Evolutionary conservation across 2,113 vertebrate species (phyloP), one percentile per base, ranked within the genome.

Genomic region (Myotis lucifugus): DNA sequence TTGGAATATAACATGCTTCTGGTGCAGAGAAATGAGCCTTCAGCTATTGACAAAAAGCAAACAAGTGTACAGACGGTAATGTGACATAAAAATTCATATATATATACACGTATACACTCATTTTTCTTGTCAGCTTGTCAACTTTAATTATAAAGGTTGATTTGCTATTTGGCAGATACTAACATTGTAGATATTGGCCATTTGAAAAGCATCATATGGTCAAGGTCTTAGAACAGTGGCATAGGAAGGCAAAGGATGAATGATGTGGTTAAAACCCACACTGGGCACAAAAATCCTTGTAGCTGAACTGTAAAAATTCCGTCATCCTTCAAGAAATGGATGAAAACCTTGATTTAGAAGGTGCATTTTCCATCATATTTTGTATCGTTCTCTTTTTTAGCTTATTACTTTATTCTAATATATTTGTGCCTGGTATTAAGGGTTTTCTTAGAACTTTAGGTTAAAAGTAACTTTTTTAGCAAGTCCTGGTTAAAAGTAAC

Each of bases 51-150:
- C 98, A 97, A 98, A 97, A 98, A 98, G 98, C 98, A 99, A 99
- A 99, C 98, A 99, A 99, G 98, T 98, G 98, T 98, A 99, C 99
- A 99, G 99, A 99, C 98, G 98, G 99, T 97, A 98, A 98, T 99
- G 98, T 99, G 99, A 99, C 99, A 99, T 99, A 99, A 99, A 99
- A 99, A 99, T 99, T 99, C 99, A 99, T 99, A 99, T 99, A 99
- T 98, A 98, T 99, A 99, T 99, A 99, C 98, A 98, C 99, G 99
- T 99, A 99, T 99, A 99, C 99, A 99, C 99, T 99, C 98, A 99
- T 99, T 99, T 99, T 99, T 97, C 98, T 98, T 99, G 99, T 99
- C 99, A 99, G 99, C 99, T 99, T 99, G 99, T 99, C 99, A 99
- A 98, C 99, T 99, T 99, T 98, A 99, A 99, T 99, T 99, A 99